Evolutionary conservation across 2,113 vertebrate genomes (phyloP).

Genomic region (Sorex fumeus): DNA sequence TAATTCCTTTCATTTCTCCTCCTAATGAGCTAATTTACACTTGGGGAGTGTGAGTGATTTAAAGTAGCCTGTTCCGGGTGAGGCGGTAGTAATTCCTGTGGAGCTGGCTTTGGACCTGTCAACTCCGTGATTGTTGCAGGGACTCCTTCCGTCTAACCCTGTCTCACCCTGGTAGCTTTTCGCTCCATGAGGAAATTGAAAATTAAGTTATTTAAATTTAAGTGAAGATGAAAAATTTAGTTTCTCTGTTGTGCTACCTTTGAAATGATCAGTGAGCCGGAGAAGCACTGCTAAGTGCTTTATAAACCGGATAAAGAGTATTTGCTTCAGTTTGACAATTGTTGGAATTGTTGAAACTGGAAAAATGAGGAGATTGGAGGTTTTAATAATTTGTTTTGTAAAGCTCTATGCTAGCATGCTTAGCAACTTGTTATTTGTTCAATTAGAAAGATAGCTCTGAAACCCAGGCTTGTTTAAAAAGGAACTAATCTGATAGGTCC

Average conservation of each 20-base stretch:
- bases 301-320: not conserved
- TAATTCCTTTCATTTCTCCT: constrained; percentile 27
- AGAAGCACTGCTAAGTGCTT: not conserved
- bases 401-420: not conserved
- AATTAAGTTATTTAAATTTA: constrained; percentile 36
- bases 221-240: constrained; percentile 10
- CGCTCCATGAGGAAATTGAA: not conserved
- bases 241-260: not conserved
- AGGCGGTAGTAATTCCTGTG: not conserved
- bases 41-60: not conserved
- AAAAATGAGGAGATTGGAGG: not conserved
- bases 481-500: not conserved
- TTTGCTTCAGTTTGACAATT: not conserved
- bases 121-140: not conserved
- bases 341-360: not conserved
- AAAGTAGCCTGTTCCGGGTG: not conserved
- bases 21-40: not conserved
- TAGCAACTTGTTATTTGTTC: not conserved
- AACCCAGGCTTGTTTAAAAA: constrained; percentile 17
- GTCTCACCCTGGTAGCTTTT: not conserved
- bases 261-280: not conserved
- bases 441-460: constrained; percentile 2
- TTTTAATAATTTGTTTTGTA: not conserved
- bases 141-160: not conserved
- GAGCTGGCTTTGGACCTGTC: not conserved